phyloP scores from a whole-genome alignment of 2,888 invertebrate species.

The Lomographa bimaculata region DNA sequence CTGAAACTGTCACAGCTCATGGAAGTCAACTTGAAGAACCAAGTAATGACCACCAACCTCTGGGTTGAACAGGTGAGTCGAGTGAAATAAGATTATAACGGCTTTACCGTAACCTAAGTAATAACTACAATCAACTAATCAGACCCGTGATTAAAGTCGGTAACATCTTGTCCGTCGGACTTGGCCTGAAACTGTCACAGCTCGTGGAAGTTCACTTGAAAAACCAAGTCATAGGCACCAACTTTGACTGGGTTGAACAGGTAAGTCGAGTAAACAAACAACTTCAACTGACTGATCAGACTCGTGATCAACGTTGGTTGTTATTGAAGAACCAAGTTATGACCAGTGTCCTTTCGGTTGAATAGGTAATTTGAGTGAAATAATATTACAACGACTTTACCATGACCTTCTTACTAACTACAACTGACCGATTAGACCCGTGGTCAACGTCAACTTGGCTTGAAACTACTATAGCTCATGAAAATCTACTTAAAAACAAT shows the following conservation, averaged over 20 bases:
- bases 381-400: too few relatives aligned
- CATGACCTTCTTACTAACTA: too few relatives aligned
- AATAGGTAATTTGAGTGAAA: too few relatives aligned
- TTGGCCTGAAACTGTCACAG: constrained; percentile 95
- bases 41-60: constrained; percentile 96
- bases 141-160: constrained; percentile 96
- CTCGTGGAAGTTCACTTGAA: constrained; percentile 96
- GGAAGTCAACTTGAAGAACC: constrained; percentile 96
- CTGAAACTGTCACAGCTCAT: constrained; percentile 95
- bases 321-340: too few relatives aligned
- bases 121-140: constrained; percentile 97
- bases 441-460: constrained; percentile 95
- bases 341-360: too few relatives aligned
- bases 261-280: constrained; percentile 85
- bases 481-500: constrained; percentile 96
- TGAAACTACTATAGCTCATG: constrained; percentile 95
- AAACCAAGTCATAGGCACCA: constrained; percentile 97
- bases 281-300: constrained; percentile 97
- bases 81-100: constrained; percentile 87
- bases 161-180: constrained; percentile 95
- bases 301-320: constrained; percentile 96
- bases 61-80: constrained; percentile 94
- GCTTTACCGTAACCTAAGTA: constrained; percentile 97
- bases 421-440: too few relatives aligned
- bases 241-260: constrained; percentile 97